Evolutionary conservation across 2,797 vertebrate species (phyloP).

Genomic region (Anomalospiza imberbis): DNA sequence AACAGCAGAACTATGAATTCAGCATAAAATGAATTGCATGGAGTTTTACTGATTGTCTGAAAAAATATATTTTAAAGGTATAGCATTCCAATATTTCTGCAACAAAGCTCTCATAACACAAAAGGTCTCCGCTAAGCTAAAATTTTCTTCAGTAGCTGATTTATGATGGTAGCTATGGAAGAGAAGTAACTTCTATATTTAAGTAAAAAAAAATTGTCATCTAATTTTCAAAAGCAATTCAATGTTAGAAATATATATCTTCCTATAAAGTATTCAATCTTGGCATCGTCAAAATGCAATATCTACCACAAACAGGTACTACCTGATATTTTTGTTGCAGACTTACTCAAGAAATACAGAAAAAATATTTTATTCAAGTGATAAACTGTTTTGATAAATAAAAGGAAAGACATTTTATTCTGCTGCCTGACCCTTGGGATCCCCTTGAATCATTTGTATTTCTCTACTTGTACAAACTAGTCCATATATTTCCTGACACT

Average conservation of each 20-base stretch:
- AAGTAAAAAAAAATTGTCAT: background rate
- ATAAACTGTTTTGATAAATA: background rate
- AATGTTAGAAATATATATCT: background rate
- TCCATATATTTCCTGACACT: background rate
- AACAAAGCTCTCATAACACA: background rate
- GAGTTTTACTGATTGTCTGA: background rate
- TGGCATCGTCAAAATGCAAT: background rate
- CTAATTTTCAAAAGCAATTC: background rate
- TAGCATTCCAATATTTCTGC: background rate
- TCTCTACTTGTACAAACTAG: background rate
- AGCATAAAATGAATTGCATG: background rate
- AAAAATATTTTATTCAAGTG: background rate
- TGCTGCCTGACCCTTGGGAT: background rate
- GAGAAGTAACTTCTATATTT: background rate
- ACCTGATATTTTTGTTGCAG: background rate
- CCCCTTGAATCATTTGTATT: background rate
- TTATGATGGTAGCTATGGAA: background rate
- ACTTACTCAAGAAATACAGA: background rate
- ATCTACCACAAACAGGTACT: background rate
- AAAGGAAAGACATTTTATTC: background rate
- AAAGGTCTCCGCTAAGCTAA: background rate
- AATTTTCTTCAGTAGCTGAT: background rate
- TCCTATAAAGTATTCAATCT: background rate
- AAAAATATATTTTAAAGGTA: background rate
- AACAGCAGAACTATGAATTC: background rate